Evolutionary conservation across 2,113 vertebrate genomes (phyloP), one percentile per base, ranked within the genome.

Genomic region (Cnemophilus loriae): DNA sequence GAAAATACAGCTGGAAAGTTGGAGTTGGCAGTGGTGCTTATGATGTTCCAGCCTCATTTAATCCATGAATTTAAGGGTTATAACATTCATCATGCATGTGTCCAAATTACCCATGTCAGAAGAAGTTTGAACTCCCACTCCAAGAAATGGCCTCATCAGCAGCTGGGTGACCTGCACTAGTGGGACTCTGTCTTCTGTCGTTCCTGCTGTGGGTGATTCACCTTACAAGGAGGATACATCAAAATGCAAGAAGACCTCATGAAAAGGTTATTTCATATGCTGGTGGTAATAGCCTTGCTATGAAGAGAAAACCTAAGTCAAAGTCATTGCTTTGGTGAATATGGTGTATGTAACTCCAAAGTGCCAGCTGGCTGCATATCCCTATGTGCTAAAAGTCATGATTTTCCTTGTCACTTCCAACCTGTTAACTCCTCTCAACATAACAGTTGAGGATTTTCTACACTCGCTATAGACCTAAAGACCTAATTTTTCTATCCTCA

Each of bases 121-220:
- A 71, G 5, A 8, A 84, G 8, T 68, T 42, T 55, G 59, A 80
- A 68, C 3, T 20, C 20, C 28, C 6, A 13, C 7, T 42, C 30
- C 39, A 77, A 8, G 11, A 37, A 77, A 52, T 16, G 13, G 10
- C 18, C 50, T 52, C 14, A 77, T 39, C 33, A 80, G 53, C 30
- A 81, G 1, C 11, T 0, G 0, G 20, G 18, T 47, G 23, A 77
- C 26, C 26, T 55, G 28, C 10, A 14, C 20, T 37, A 73, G 27
- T 11, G 33, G 32, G 7, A 33, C 27, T 69, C 19, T 24, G 3
- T 23, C 39, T 46, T n/a, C n/a, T n/a, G 20, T 56, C 35, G 32
- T 55, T 77, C 46, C 23, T 52, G 8, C 39, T 65, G 23, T 16
- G 7, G 6, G 5, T 74, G 13, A 74, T 60, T 30, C 30, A 16